Evolutionary conservation across 1,140 invertebrate genomes (phyloP).

Genomic region (Pseudoatta argentina): DNA sequence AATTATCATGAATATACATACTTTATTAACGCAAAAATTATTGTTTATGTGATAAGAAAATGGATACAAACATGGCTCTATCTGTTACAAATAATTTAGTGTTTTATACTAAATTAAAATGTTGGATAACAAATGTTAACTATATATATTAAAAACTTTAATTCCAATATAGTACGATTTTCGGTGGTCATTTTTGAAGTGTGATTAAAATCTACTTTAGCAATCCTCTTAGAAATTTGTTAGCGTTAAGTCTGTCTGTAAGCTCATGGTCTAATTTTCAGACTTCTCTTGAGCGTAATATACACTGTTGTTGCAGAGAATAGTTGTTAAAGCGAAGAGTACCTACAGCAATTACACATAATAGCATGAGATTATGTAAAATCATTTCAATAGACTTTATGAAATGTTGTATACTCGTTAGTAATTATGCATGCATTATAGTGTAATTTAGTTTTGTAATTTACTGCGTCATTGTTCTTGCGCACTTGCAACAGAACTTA

Average conservation of each 20-base stretch:
- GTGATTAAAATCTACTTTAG: background rate
- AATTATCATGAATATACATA: too few species aligned
- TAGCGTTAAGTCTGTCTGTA: background rate
- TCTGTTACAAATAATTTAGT: background rate
- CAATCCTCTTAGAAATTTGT: background rate
- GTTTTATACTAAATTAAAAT: background rate
- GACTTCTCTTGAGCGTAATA: background rate
- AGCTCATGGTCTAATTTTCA: conserved; percentile 10
- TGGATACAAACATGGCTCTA: too few species aligned
- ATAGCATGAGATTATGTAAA: conserved; percentile 47
- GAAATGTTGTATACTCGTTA: conserved; percentile 15
- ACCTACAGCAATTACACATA: conserved; percentile 23
- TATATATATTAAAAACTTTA: background rate
- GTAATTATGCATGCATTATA: conserved; percentile 26
- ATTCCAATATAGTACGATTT: background rate
- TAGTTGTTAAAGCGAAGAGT: conserved; percentile 20
- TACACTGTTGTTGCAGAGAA: background rate
- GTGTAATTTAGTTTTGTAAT: conserved; percentile 37
- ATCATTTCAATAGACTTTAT: conserved; percentile 43
- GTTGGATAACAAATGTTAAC: background rate
- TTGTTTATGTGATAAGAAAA: too few species aligned
- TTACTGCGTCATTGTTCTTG: conserved; percentile 42
- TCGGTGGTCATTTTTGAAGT: background rate
- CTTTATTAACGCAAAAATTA: too few species aligned
- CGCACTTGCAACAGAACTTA: background rate